Conservation (phyloP, 2,113 vertebrate species). For the Limnothrissa miodon region DNA sequence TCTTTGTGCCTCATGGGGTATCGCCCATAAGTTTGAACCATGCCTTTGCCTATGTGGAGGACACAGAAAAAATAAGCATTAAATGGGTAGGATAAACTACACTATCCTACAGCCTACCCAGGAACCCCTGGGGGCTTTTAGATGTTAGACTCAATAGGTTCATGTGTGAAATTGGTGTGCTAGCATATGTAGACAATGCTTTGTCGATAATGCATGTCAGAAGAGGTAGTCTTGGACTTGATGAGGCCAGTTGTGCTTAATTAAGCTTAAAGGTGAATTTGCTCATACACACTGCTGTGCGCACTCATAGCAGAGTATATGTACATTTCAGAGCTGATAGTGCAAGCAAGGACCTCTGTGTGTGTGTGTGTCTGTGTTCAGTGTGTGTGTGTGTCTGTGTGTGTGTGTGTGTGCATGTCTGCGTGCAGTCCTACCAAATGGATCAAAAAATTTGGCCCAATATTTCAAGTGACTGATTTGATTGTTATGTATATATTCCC, state of each 20-base stretch:
- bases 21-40: not conserved
- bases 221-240: constrained; percentile 70
- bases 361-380: not conserved
- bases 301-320: constrained; percentile 40
- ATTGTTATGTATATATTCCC: constrained; percentile 41
- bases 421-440: not conserved
- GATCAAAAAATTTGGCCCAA: not conserved
- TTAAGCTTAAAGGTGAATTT: constrained; percentile 75
- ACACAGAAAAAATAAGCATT: constrained; percentile 28
- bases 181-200: constrained; percentile 69
- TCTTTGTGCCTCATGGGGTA: not conserved
- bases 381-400: not conserved
- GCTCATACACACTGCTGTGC: constrained; percentile 55
- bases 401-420: not conserved
- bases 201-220: constrained; percentile 75
- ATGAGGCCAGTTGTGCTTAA: constrained; percentile 71
- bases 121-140: constrained; percentile 67
- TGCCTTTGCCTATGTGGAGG: constrained; percentile 23
- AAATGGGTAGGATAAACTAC: constrained; percentile 42
- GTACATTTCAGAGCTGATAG: constrained; percentile 15
- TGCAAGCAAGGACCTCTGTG: not conserved
- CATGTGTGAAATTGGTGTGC: constrained; percentile 67
- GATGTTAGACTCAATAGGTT: constrained; percentile 68
- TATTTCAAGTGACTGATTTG: constrained; percentile 24
- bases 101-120: constrained; percentile 65